A percentile compares a stretch with the other conserved stretches of the same genome.
These are phyloP conservation scores for Venturia canescens DNA, from an alignment of 1,140 invertebrate genomes.

Conservation along the genomic window DNA sequence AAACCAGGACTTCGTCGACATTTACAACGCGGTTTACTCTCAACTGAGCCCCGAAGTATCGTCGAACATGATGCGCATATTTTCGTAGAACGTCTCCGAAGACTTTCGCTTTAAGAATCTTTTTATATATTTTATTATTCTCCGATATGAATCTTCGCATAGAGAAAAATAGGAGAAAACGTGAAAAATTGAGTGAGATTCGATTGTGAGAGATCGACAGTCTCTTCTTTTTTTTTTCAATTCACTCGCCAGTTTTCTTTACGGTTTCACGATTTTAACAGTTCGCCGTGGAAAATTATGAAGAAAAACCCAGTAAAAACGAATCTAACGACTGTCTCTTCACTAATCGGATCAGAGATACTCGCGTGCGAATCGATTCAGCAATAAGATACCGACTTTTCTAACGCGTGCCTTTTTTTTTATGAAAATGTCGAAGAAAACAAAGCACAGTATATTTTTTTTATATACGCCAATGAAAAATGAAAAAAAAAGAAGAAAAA, in stretches of 20 bases:
- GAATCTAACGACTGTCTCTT: neutral
- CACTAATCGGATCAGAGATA: too few species aligned
- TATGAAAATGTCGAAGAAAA: too few species aligned
- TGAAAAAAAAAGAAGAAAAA: too few species aligned
- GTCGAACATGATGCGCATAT: constrained; percentile 66
- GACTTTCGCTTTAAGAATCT: neutral
- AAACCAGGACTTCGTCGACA: constrained; percentile 78
- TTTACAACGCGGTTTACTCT: constrained; percentile 74
- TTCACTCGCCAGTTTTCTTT: neutral
- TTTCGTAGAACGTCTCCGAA: constrained; percentile 54
- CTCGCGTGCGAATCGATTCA: too few species aligned
- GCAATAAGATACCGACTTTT: too few species aligned
- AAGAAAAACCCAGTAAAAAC: neutral
- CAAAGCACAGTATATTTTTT: too few species aligned
- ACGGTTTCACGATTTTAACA: too few species aligned
- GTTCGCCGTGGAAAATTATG: too few species aligned
- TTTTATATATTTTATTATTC: constrained; percentile 33
- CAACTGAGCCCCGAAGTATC: constrained; percentile 71
- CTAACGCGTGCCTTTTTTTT: too few species aligned
- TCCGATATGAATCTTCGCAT: neutral
- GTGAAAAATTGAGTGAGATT: neutral
- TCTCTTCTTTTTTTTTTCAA: neutral
- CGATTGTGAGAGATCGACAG: neutral
- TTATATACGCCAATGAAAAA: too few species aligned
- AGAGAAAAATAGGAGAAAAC: neutral